Percentiles rank a stretch among this genome's conserved stretches.
These are phyloP conservation scores for Vanessa tameamea DNA, from an alignment of 1,140 invertebrate species.

Conservation along the genomic window DNA sequence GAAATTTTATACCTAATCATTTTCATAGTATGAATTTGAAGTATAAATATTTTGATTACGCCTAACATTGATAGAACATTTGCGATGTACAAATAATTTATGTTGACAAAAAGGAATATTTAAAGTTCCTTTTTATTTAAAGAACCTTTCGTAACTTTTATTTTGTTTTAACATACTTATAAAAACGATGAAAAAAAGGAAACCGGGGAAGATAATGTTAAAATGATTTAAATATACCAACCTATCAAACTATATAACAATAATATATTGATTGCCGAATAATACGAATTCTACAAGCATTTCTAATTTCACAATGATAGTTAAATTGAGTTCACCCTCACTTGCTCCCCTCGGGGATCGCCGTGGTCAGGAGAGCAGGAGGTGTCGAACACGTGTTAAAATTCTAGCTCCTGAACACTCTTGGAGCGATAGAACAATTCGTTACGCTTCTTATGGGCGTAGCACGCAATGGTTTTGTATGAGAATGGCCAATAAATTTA, in stretches of 20 bases:
- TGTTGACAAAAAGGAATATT: no score
- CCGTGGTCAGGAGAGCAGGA: constrained; percentile 55
- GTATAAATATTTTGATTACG: no score
- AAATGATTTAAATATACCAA: background rate
- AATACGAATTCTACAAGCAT: constrained; percentile 55
- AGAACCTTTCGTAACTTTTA: no score
- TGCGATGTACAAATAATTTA: no score
- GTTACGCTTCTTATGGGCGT: constrained; percentile 55
- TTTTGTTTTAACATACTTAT: no score
- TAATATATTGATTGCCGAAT: constrained; percentile 20
- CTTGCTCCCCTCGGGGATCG: constrained; percentile 43
- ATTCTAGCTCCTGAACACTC: constrained; percentile 58
- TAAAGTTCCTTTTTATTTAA: no score
- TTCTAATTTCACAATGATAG: constrained; percentile 63
- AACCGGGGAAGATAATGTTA: background rate
- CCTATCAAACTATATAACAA: background rate
- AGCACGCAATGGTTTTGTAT: constrained; percentile 61
- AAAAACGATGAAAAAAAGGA: no score
- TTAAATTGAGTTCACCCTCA: constrained; percentile 54
- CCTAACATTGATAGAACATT: no score
- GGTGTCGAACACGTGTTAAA: constrained; percentile 76
- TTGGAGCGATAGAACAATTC: constrained; percentile 63
- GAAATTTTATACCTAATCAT: no score
- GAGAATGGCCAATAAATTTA: constrained; percentile 53
- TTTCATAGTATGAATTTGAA: no score